Evolutionary conservation across 2,113 vertebrate species (phyloP), one percentile per base, ranked within the genome.

Genomic region (Pseudorasbora parva): DNA sequence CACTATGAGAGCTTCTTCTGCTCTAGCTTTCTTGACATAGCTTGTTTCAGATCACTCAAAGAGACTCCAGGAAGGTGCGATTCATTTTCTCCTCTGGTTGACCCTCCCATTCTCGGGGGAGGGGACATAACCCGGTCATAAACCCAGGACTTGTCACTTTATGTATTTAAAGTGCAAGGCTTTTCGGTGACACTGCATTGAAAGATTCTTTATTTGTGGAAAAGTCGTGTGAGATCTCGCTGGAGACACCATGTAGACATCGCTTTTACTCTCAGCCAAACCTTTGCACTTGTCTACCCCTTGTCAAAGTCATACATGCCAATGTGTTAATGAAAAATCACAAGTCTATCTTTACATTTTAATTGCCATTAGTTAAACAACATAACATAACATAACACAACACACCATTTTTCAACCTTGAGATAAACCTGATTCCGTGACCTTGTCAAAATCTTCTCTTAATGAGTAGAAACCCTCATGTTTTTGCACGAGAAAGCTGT

Each of bases 271-370:
- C 27, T 54, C 19, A 25, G 2, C 21, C 8, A 33, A 51, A 64
- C 78, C 43, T 66, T 66, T 79, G 25, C 43, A 66, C 77, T 78
- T 78, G 57, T 78, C 57, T 47, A 25, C 41, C 64, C 25, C 23
- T 25, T 66, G 41, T 79, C 57, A 79, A 33, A 51, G 59, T 25
- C 59, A 51, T 21, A 54, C 17, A 69, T 56, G 25, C 45, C 64
- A 41, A 56, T 25, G 78, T 81, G 78, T 69, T 81, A 69, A 81
- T 81, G 21, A 69, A 51, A 81, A 81, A 15, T 81, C 47, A 54
- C 78, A 81, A 51, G 27, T 81, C 78, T 68, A 68, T 37, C 10
- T 69, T 69, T 69, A 33, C 47, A 68, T 81, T 66, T 56, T 37
- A 27, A 21, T 54, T 69, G 62, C 8, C 45, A 33, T 45, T 27